phyloP scores from a whole-genome alignment of 2,113 vertebrate species.

The Maylandia zebra region DNA sequence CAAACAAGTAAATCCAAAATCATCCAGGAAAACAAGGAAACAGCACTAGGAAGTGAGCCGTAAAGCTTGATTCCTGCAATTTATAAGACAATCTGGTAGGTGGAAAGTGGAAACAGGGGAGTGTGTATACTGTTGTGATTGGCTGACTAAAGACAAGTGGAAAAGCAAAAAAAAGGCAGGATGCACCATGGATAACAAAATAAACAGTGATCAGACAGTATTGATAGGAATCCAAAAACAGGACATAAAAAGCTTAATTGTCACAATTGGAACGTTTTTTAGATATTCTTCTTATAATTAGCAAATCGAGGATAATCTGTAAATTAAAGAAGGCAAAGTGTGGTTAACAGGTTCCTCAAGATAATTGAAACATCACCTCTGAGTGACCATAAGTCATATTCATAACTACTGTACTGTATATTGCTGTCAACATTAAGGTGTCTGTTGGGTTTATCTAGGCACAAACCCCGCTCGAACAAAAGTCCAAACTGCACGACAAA shows the following conservation, averaged over 20 bases:
- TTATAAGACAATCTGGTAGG: not conserved
- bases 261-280: fast-evolving
- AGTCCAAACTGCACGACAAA: not conserved
- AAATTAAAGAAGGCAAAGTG: not conserved
- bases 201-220: not conserved
- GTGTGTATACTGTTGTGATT: not conserved
- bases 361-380: not conserved
- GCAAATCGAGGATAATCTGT: not conserved
- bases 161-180: not conserved
- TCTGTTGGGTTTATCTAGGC: not conserved
- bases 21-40: not conserved
- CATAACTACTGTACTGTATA: not conserved
- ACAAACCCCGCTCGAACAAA: fast-evolving
- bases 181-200: not conserved
- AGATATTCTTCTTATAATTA: not conserved
- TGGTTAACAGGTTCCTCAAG: fast-evolving
- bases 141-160: not conserved
- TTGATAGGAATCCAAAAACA: not conserved
- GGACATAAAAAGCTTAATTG: not conserved
- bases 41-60: not conserved
- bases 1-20: not conserved
- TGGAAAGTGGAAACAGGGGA: not conserved
- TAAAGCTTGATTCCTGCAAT: not conserved
- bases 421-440: not conserved
- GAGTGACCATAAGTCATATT: not conserved